phyloP scores from a whole-genome alignment of 2,888 invertebrate genomes.

The Drosophila basisetae region DNA sequence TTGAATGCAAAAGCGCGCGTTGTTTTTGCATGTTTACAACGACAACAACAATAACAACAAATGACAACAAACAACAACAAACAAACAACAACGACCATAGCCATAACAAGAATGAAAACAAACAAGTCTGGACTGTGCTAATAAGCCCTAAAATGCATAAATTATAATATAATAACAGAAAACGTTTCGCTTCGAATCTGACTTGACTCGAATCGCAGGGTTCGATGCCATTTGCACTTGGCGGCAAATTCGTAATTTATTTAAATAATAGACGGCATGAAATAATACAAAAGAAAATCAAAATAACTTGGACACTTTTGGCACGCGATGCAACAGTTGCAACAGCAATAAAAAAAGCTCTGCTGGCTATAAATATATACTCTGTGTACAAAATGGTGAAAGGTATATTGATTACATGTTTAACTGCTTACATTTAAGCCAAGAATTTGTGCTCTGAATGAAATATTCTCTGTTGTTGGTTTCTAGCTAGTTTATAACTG shows the following conservation, averaged over 20 bases:
- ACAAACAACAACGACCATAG: conserved; percentile 19
- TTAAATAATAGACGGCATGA: conserved; percentile 29
- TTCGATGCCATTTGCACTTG: conserved; percentile 51
- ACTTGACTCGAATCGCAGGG: conserved; percentile 24
- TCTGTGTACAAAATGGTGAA: neutral
- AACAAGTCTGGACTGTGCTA: conserved; percentile 36
- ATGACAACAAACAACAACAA: conserved; percentile 10
- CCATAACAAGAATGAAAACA: conserved; percentile 16
- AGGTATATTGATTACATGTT: neutral
- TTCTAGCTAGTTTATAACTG: neutral
- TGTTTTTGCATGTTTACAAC: conserved; percentile 47
- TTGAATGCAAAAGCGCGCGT: conserved; percentile 69
- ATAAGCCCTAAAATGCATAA: conserved; percentile 55
- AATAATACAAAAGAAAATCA: neutral
- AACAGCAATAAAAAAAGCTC: conserved; percentile 2
- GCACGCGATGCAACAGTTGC: conserved; percentile 46
- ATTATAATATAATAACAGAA: conserved; percentile 48
- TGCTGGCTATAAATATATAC: neutral
- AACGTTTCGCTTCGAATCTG: conserved; percentile 19
- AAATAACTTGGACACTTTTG: conserved; percentile 16
- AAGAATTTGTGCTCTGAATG: neutral
- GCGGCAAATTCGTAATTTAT: conserved; percentile 33
- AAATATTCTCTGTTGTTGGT: neutral
- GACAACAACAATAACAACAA: conserved; percentile 19
- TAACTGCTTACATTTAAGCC: neutral